Conservation (phyloP, 1,140 invertebrate genomes). For the Rhagoletis zephyria region DNA sequence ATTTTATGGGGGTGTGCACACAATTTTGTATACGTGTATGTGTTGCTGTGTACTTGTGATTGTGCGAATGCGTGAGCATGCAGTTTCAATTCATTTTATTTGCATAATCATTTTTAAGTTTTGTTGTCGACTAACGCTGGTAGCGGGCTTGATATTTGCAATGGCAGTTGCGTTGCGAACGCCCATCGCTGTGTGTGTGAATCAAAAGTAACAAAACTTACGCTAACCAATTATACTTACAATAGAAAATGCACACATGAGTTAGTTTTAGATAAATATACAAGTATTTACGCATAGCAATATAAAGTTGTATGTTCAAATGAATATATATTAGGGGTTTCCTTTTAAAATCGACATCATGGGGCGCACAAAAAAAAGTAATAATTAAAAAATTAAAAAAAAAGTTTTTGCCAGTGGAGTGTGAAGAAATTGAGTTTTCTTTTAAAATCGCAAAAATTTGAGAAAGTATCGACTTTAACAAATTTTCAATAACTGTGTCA, state of each 20-base stretch:
- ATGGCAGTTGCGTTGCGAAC: neutral
- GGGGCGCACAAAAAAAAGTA: too few species aligned
- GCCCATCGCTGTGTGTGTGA: neutral
- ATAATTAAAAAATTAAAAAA: too few species aligned
- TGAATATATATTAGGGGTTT: too few species aligned
- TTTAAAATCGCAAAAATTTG: too few species aligned
- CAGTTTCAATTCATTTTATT: constrained; percentile 44
- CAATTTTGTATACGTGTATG: neutral
- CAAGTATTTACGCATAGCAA: too few species aligned
- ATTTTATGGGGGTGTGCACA: neutral
- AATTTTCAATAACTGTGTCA: too few species aligned
- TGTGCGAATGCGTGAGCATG: neutral
- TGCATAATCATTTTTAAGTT: constrained; percentile 40
- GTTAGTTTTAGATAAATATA: neutral
- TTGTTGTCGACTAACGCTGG: neutral
- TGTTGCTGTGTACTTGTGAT: neutral
- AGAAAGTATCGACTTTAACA: too few species aligned
- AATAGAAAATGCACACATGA: neutral
- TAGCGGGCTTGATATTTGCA: neutral
- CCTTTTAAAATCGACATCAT: too few species aligned
- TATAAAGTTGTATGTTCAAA: too few species aligned
- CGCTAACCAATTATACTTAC: constrained; percentile 40
- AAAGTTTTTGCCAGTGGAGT: too few species aligned
- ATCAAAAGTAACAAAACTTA: constrained; percentile 41
- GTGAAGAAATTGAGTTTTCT: too few species aligned